Evolutionary conservation across 2,797 vertebrate genomes (phyloP), one percentile per base, ranked within the genome.

Genomic region (Acridotheres tristis): DNA sequence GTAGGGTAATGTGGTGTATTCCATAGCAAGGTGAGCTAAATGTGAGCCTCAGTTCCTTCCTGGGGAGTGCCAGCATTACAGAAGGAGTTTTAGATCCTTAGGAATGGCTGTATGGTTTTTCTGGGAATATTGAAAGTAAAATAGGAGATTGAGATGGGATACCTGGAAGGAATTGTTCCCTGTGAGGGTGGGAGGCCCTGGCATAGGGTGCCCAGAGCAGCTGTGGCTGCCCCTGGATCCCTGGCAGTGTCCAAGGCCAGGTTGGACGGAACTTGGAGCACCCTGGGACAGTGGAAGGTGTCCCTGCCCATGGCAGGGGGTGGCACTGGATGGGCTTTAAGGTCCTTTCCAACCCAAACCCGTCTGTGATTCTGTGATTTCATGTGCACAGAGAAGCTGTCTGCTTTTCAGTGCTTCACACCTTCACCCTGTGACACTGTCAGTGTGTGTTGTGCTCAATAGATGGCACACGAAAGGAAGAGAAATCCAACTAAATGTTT

Each of bases 281-380:
- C 0, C 8, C 15, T 65, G 53, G 38, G 15, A 1, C 0, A 0
- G 7, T 47, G 21, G 53, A 0, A 66, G 2, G 13, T 47, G n/a
- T 71, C n/a, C 51, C 10, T 83, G 25, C 7, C 27, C 14, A 4
- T 42, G 40, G n/a, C 53, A 47, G 19, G 36, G 36, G 1, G 2
- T 83, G 38, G n/a, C 1, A 59, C 4, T 23, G 21, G 66, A 14
- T 27, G 66, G 4, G 0, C 17, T 77, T 65, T 23, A 12, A 32
- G 15, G 15, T 65, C 6, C 53, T 7, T 89, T 66, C 18, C 53
- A 47, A 4, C 30, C 40, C 66, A 66, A 29, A 47, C 9, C 22
- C 15, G 0, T 66, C 21, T 51, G 27, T 7, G 34, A 36, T 74
- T 53, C n/a, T 36, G 19, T 26, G 72, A 22, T 58, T 53, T 51